phyloP scores from a whole-genome alignment of 2,113 vertebrate genomes.

The Tretioscincus oriximinensis region DNA sequence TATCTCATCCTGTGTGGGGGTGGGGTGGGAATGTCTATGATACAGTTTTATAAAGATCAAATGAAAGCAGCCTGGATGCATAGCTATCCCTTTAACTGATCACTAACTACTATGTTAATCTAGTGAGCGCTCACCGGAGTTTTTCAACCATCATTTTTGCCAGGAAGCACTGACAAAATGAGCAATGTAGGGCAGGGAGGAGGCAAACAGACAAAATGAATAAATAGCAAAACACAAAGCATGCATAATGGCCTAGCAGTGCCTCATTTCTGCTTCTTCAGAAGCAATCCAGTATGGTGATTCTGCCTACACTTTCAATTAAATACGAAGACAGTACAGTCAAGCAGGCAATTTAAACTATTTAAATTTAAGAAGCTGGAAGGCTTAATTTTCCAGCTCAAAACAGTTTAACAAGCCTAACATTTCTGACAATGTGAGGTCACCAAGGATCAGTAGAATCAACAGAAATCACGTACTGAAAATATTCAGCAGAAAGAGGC shows the following conservation, averaged over 20 bases:
- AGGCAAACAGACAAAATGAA: background rate
- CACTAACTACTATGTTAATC: background rate
- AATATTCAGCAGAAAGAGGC: background rate
- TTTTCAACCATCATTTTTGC: background rate
- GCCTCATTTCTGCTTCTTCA: background rate
- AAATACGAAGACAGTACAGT: background rate
- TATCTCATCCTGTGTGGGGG: background rate
- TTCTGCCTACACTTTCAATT: background rate
- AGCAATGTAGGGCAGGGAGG: background rate
- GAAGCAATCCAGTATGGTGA: background rate
- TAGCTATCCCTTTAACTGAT: background rate
- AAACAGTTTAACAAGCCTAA: background rate
- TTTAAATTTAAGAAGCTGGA: background rate
- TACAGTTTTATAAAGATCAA: background rate
- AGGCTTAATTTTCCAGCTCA: background rate
- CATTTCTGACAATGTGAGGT: background rate
- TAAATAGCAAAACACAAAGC: background rate
- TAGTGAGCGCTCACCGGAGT: background rate
- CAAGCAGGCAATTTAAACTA: background rate
- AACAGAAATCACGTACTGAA: background rate
- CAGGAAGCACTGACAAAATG: background rate
- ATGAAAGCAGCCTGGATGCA: background rate
- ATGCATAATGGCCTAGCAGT: too few species aligned
- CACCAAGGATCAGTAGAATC: background rate
- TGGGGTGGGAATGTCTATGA: background rate